Evolutionary conservation across 2,888 invertebrate species (phyloP).

Genomic region (Drosophila atroscutellata): DNA sequence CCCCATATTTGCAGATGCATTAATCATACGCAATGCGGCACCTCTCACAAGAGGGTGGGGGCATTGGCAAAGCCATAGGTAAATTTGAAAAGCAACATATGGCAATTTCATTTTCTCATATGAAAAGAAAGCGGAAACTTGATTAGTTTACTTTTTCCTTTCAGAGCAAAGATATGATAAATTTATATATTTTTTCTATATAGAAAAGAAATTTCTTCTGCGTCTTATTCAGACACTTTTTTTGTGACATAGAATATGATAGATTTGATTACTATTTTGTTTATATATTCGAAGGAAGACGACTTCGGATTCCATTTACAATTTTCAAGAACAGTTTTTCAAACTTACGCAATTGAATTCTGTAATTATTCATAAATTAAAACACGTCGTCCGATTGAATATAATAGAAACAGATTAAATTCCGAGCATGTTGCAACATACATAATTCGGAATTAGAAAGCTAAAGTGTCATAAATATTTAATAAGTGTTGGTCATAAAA

Average conservation of each 20-base stretch:
- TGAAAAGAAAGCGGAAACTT: not conserved
- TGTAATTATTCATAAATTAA: slow-evolving; percentile 49
- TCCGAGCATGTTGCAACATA: slow-evolving; percentile 42
- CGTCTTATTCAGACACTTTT: not conserved
- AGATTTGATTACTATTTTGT: not conserved
- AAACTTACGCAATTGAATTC: slow-evolving; percentile 26
- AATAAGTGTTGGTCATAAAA: slow-evolving; percentile 13
- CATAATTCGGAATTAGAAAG: slow-evolving; percentile 57
- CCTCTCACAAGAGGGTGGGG: not conserved
- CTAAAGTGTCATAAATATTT: slow-evolving; percentile 35
- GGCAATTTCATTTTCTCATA: not conserved
- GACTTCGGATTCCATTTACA: slow-evolving; percentile 17
- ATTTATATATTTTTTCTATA: not conserved
- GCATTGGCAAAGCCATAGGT: not conserved
- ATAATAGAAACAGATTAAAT: slow-evolving; percentile 21
- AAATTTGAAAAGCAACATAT: not conserved
- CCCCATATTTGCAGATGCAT: slow-evolving; percentile 49
- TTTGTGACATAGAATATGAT: not conserved
- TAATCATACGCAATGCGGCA: slow-evolving; percentile 63
- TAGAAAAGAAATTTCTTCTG: not conserved
- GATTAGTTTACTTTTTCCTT: not conserved
- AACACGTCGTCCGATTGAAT: slow-evolving; percentile 24
- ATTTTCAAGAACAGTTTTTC: slow-evolving; percentile 19
- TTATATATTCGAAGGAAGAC: not conserved
- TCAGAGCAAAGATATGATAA: not conserved